Base-by-base conservation (phyloP, 35 echinoderm and acorn worm species). In the Lytechinus pictus region DNA sequence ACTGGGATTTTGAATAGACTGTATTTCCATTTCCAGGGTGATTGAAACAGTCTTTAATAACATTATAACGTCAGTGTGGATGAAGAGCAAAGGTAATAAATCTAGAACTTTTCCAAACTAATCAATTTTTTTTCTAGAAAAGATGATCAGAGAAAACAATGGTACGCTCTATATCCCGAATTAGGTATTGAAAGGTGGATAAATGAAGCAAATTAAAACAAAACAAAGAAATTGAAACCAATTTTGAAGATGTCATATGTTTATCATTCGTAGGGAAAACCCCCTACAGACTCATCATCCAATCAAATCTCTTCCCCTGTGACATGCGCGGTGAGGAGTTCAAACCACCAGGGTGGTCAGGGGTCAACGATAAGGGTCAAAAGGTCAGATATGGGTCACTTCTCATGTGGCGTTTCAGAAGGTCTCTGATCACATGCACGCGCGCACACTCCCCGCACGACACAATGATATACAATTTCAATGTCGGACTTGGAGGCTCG, bases 331-430 rank as follows among this genome's bases (percentile, higher is more conserved):
- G 88, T 90, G 88, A 54, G 88, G 13, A 44, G 29, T 90, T 44
- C 27, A 52, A 44, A 52, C 88, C 52, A 52, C 88, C 52, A 3
- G 88, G 52, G 88, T 54, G 44, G 88, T 90, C n/a, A 90, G 52
- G 88, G 88, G 88, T 90, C 88, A 90, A 52, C 29, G 33, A 90
- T 90, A 51, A 33, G 88, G 88, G 88, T 90, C 88, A 54, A 52
- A 21, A 90, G 88, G 88, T 90, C 88, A 90, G 52, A 29, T 90
- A 90, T 90, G 88, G 88, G 88, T 90, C 88, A 90, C 13, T 54
- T 12, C 52, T 90, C 88, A 33, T 52, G 29, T 27, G 9, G 52
- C 88, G 28, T 54, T 44, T 33, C 9, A 28, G 52, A 90, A 21
- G 33, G 88, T 90, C 88, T 52, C 88, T 44, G 27, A 52, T 54